Evolutionary conservation across 2,113 vertebrate species (phyloP), one percentile per base, ranked within the genome.

Genomic region (Otus sunia): DNA sequence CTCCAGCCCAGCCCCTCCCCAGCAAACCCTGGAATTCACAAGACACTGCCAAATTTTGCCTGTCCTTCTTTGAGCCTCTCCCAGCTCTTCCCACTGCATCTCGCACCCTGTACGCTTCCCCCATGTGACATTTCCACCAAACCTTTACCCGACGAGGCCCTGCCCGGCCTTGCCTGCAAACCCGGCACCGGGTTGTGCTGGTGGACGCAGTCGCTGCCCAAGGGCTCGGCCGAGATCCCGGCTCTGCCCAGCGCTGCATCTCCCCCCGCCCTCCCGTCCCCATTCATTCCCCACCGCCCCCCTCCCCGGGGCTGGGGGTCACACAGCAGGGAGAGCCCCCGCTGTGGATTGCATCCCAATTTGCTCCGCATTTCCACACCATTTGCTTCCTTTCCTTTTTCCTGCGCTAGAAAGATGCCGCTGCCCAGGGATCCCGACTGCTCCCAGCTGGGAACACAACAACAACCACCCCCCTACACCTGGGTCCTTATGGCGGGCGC

Each of bases 351-450:
- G 96, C 97, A 88, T 90, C 96, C 96, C 95, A 96, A 94, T 97
- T 97, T 96, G 97, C 96, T 90, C 96, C 86, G 96, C 94, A 77
- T 97, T 97, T 97, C 97, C 97, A 97, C 93, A 88, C 96, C 97
- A 97, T 97, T 97, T 97, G 92, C 88, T 97, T 76, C 82, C 94
- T 91, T 97, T 97, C 96, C 96, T 97, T 95, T 97, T 62, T 95
- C 58, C 90, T 62, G 84, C 59, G 6, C 88, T 50, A 45, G 81
- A 88, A 97, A 96, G 96, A 91, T 15, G 75, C 94, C 5, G 16
- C 96, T 74, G 34, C 96, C 90, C 94, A 36, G 96, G 97, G 96
- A 91, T 95, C 88, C 94, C 88, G 29, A 18, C 64, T 19, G 15
- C 86, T 80, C 49, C 56, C 4, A 25, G 94, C 91, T 3, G 68